Evolutionary conservation across 2,113 vertebrate genomes (phyloP), one percentile per base, ranked within the genome.

Genomic region (Rhipidura dahli): DNA sequence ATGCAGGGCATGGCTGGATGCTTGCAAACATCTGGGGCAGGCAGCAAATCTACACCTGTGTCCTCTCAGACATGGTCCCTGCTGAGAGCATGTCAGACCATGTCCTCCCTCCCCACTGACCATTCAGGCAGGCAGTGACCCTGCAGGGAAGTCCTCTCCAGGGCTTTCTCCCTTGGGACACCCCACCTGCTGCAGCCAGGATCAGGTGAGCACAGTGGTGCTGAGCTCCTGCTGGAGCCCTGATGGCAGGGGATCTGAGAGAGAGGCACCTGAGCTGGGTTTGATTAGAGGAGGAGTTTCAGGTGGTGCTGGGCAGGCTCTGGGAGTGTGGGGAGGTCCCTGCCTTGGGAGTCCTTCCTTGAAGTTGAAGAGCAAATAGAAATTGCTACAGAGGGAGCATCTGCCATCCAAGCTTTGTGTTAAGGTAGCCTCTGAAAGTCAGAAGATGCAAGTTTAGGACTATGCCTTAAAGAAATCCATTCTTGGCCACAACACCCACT

Each of bases 391-490:
- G 8, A 3, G 60, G 23, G 16, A 90, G 11, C 30, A 44, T 44
- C 47, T 80, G 64, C 59, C 5, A 1, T 80, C 11, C 47, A 57
- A 59, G 51, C 20, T 88, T 83, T 65, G 64, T 28, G 26, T 27
- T 63, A 64, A 90, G 60, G 51, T 75, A 1, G 1, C 22, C 33
- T 93, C 79, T 88, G 60, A 92, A 90, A 81, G 75, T 54, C 65
- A 93, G 50, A 92, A 44, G 50, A 89, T 19, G 27, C 16, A 70
- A 90, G 39, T 73, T 87, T 31, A 88, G 53, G 30, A 15, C 37
- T 83, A 2, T 77, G 71, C 82, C 93, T 94, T 92, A 37, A 83
- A 96, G 85, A 86, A 90, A 94, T 40, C 30, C 40, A 60, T 17
- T 87, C 35, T 79, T 93, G 81, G 94, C 90, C 57, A 28, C 49